Base-by-base conservation (phyloP, 2,888 invertebrate genomes). In the Eupithecia subfuscata region DNA sequence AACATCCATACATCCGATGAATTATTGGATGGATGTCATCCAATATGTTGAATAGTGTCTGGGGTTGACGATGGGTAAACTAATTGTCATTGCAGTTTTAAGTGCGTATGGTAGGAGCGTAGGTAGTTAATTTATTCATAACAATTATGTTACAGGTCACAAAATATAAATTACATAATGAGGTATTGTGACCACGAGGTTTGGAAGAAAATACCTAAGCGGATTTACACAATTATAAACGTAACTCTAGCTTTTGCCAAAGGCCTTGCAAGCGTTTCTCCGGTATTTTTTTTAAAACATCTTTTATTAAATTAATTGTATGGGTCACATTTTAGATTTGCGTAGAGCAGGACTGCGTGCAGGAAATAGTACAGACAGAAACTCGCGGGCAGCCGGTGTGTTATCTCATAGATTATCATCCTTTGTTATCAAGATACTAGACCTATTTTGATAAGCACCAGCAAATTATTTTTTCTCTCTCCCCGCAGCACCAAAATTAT, bases 1-100 rank as follows among this genome's bases (percentile, higher is more conserved):
- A 43, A 40, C 68, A 40, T 6, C 34, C 40, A 43, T 0, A 40
- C 67, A 43, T 22, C 22, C 68, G 43, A 68, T 68, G 68, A 68
- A 68, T 68, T 43, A 68, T 64, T 68, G 68, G 68, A 68, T 68
- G 43, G n/a, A 68, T 68, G 68, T 68, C 68, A 68, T 43, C 40
- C 68, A 68, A 68, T 68, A 43, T 68, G 68, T 68, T 45, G n/a
- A 71, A 25, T 70, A 64, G 18, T 68, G 22, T 68, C 7, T 67
- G 40, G 40, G 40, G n/a, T 11, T 11, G 18, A 6, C 9, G 11
- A 34, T 40, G 67, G 40, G 40, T 1, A 11, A 22, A n/a, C 64
- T 34, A 30, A 63, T 25, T 16, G 16, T 64, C 34, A 63, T 63
- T 48, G 8, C 18, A 48, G 18, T 16, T 63, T 30, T 63, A 63